Evolutionary conservation across 64 coral and sea anemone genomes (phyloP), one percentile per base, ranked within the genome.

Genomic region (Montipora foliosa): DNA sequence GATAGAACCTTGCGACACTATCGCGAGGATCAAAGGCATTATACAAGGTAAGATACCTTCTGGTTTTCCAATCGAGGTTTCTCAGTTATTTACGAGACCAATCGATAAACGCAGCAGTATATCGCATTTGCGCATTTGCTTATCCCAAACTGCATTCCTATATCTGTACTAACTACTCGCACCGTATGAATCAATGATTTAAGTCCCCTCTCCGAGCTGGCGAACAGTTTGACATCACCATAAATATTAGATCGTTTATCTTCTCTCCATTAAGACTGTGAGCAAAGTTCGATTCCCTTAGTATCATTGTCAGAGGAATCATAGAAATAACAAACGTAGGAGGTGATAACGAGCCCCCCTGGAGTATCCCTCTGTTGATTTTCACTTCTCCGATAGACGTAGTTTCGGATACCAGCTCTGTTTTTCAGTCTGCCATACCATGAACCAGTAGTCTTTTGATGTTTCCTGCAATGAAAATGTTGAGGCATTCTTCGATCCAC

Each of bases 1-100:
- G 86, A 76, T 88, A 88, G 86, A 88, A 24, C 57, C 86, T 75
- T 88, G 86, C 70, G 73, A 79, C 77, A 79, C 77, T 79, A 55
- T 79, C 8, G 46, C 47, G 46, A 20, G 11, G 52, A 55, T 79
- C 24, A 3, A 79, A 55, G 15, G n/a, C 77, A 12, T 55, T 55
- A 79, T 79, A 79, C 77, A 46, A 50, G 19, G 77, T 79, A 7
- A 79, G 37, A 55, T 79, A 79, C 29, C 46, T 52, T 47, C 77
- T 79, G 29, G 77, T 79, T 49, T 49, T 79, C 52, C 77, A 37
- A 55, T 79, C 77, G 46, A 79, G 77, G 46, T 50, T 55, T 79
- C 77, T 44, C 46, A 79, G 20, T 55, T 79, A 2, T 19, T 79
- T 29, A 5, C 77, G 14, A 22, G 77, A 50, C 21, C 77, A 79